Evolutionary conservation across 2,797 vertebrate species (phyloP).

Genomic region (Somateria mollissima): DNA sequence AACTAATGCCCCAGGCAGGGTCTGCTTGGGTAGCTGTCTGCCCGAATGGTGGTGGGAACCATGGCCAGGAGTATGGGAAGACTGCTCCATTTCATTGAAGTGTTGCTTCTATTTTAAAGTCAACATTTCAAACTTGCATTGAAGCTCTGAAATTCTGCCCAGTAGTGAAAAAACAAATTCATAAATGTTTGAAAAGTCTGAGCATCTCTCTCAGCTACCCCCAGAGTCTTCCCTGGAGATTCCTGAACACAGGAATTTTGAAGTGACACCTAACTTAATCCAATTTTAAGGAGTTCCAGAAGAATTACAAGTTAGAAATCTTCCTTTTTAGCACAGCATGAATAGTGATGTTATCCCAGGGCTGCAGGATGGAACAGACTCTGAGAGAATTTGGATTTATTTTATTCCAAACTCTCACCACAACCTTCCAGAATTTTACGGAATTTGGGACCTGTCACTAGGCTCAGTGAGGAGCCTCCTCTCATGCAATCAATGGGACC

Average conservation of each 20-base stretch:
- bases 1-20: not conserved
- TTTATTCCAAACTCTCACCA: not conserved
- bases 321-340: not conserved
- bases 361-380: not conserved
- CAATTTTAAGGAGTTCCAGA: not conserved
- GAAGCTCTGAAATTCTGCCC: not conserved
- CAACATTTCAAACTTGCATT: not conserved
- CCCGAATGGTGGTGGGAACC: not conserved
- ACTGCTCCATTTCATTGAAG: not conserved
- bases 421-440: not conserved
- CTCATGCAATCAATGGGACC: accelerated
- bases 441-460: not conserved
- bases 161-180: not conserved
- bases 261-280: not conserved
- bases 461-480: not conserved
- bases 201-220: not conserved
- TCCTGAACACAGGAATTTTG: not conserved
- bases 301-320: not conserved
- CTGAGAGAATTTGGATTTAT: not conserved
- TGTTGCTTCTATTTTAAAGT: not conserved
- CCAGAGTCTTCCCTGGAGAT: not conserved
- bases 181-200: not conserved
- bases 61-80: not conserved
- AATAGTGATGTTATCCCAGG: not conserved
- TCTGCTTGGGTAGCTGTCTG: not conserved